Percentiles rank a stretch among this genome's conserved stretches.
phyloP scores from a whole-genome alignment of 2,888 invertebrate genomes.

The Ephialtes manifestator region DNA sequence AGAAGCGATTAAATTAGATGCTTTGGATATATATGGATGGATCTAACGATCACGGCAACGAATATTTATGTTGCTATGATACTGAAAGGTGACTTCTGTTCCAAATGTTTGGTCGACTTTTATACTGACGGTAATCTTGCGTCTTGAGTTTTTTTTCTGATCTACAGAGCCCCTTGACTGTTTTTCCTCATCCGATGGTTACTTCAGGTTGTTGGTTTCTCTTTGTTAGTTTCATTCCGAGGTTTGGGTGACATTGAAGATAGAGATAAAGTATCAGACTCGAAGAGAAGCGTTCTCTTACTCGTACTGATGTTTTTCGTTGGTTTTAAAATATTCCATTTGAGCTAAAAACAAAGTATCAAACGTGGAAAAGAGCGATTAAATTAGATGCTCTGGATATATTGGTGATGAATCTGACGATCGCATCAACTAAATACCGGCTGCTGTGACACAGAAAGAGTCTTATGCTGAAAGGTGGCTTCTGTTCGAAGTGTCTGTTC shows the following conservation, averaged over 20 bases:
- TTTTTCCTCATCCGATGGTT: conserved; percentile 6
- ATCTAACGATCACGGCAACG: not conserved
- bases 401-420: not conserved
- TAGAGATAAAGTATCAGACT: too few species aligned
- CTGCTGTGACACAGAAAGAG: not conserved
- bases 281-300: too few species aligned
- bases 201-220: conserved; percentile 2
- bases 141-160: not conserved
- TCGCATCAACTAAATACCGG: not conserved
- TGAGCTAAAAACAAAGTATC: too few species aligned
- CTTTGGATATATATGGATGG: conserved; percentile 1
- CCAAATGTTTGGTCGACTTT: conserved; percentile 9
- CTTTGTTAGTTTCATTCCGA: not conserved
- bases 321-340: too few species aligned
- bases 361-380: conserved; percentile 55
- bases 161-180: not conserved
- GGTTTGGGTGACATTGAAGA: too few species aligned
- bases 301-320: too few species aligned
- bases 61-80: not conserved
- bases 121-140: not conserved
- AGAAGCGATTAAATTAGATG: conserved; percentile 71
- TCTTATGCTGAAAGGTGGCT: conserved; percentile 10
- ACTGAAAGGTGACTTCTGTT: not conserved
- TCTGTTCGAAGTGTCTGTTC: conserved; percentile 8
- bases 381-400: conserved; percentile 67